Evolutionary conservation across 2,888 invertebrate species (phyloP).

Genomic region (Sicus ferrugineus): DNA sequence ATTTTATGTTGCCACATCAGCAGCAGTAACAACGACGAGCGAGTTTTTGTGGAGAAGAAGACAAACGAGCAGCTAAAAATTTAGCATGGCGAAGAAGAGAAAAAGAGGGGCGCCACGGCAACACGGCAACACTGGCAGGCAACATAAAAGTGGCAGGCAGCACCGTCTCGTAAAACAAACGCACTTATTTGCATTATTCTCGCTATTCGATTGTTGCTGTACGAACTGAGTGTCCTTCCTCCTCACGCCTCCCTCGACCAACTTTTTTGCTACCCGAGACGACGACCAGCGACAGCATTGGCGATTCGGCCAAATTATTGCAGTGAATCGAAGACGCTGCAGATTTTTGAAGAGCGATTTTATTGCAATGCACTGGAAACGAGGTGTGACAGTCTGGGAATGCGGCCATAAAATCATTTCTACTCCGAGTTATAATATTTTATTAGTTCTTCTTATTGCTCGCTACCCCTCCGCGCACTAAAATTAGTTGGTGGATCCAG

Average conservation of each 20-base stretch:
- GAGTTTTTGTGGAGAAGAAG: background rate
- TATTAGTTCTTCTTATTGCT: too few relatives aligned
- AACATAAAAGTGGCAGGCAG: background rate
- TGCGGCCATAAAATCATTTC: too few relatives aligned
- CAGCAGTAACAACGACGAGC: slow-evolving; percentile 3
- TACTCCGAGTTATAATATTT: too few relatives aligned
- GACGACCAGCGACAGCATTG: background rate
- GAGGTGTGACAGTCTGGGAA: too few relatives aligned
- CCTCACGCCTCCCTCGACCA: background rate
- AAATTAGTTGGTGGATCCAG: too few relatives aligned
- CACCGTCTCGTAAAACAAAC: slow-evolving; percentile 10
- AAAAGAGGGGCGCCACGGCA: background rate
- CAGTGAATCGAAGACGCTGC: background rate
- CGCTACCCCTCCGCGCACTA: too few relatives aligned
- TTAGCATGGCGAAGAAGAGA: background rate
- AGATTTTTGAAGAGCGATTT: background rate
- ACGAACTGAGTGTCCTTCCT: background rate
- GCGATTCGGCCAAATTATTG: slow-evolving; percentile 20
- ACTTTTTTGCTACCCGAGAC: background rate
- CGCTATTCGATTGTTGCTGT: background rate
- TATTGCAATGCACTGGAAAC: background rate
- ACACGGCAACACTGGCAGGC: background rate
- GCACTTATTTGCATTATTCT: slow-evolving; percentile 28
- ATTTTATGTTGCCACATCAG: slow-evolving; percentile 27
- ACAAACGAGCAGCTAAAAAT: background rate